phyloP scores from a whole-genome alignment of 2,888 invertebrate species.

The Stenotaenia linearis region DNA sequence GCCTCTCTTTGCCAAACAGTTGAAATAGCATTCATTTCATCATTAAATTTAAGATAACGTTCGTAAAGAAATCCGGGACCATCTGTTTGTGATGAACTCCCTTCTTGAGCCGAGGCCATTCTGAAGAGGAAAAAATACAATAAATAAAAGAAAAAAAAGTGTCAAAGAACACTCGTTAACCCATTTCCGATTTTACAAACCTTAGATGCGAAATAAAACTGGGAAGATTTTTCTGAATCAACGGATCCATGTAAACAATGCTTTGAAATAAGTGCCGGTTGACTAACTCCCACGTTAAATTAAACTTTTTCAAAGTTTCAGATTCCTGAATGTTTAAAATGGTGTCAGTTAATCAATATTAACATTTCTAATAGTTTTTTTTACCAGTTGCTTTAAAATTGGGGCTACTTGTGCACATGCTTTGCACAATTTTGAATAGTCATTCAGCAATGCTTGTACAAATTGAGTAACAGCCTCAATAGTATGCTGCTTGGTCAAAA shows the following conservation, averaged over 20 bases:
- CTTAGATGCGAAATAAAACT: conserved; percentile 53
- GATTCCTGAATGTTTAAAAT: conserved; percentile 48
- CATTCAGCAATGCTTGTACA: conserved; percentile 56
- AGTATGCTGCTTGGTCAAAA: conserved; percentile 36
- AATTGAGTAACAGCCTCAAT: conserved; percentile 53
- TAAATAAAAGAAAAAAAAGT: background rate
- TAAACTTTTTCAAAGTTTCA: conserved; percentile 57
- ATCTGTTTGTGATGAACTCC: conserved; percentile 29
- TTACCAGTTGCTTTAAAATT: conserved; percentile 55
- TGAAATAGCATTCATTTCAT: conserved; percentile 56
- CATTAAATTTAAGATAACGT: conserved; percentile 55
- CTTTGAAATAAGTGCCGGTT: conserved; percentile 62
- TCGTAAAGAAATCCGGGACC: conserved; percentile 46
- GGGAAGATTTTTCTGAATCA: conserved; percentile 55
- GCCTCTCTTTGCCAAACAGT: conserved; percentile 54
- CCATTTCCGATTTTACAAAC: conserved; percentile 38
- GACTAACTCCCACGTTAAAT: conserved; percentile 61
- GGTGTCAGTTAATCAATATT: background rate
- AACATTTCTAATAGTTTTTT: background rate
- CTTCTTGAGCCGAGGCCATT: background rate
- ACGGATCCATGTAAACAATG: conserved; percentile 53
- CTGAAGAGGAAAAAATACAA: background rate
- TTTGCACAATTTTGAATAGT: conserved; percentile 58
- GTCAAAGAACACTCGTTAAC: background rate
- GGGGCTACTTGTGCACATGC: conserved; percentile 57